phyloP scores from a whole-genome alignment of 30 jellyfish, hydroid and myxozoan species.

The Sanderia malayensis region DNA sequence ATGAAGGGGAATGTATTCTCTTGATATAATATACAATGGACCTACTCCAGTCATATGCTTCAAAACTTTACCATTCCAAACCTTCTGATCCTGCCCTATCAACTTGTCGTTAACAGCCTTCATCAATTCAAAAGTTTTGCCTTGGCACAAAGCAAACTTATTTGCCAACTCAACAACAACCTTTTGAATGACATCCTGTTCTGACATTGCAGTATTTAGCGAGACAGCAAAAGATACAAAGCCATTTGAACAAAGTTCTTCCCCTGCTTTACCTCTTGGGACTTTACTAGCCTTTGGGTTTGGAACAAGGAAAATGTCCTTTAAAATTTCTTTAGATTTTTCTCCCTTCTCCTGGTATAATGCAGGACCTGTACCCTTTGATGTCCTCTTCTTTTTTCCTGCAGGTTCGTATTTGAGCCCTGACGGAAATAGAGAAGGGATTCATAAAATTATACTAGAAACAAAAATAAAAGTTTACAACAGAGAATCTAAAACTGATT shows the following conservation, averaged over 20 bases:
- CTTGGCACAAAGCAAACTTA: not conserved
- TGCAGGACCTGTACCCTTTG: not conserved
- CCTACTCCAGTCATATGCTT: conserved; percentile 4
- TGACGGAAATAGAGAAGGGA: not conserved
- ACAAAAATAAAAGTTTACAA: no score
- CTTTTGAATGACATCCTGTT: not conserved
- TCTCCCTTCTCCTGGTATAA: not conserved
- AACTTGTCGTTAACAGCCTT: not conserved
- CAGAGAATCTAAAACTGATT: not conserved
- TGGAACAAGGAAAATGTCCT: not conserved
- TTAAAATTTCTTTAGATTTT: not conserved
- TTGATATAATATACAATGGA: not conserved
- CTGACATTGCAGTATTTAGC: not conserved
- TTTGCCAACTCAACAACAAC: not conserved
- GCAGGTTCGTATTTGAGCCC: not conserved
- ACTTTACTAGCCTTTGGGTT: not conserved
- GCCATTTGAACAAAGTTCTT: not conserved
- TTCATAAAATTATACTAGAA: no score
- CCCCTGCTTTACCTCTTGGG: not conserved
- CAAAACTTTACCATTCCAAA: not conserved
- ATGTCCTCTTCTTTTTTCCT: not conserved
- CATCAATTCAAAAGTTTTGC: not conserved
- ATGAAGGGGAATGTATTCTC: not conserved
- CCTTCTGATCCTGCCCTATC: not conserved
- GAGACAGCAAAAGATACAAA: not conserved